Evolutionary conservation across 2,888 invertebrate species (phyloP).

Genomic region (Cheilosia grossa): DNA sequence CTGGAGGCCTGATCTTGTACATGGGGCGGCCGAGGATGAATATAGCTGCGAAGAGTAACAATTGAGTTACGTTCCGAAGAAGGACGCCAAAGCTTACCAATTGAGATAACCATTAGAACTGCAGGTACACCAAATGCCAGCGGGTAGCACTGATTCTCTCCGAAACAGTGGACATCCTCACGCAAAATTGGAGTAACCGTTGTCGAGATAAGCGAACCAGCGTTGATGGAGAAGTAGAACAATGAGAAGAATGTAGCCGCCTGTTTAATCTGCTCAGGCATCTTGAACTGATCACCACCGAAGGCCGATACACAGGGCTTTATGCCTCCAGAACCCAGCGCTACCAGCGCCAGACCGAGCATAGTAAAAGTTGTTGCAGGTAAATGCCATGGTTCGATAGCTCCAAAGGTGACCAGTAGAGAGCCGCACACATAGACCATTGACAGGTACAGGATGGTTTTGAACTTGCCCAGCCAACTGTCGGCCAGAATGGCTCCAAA

Average conservation of each 20-base stretch:
- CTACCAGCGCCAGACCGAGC: constrained; percentile 88
- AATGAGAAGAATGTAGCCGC: constrained; percentile 89
- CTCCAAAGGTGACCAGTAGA: constrained; percentile 86
- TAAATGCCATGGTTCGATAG: constrained; percentile 84
- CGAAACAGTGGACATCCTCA: constrained; percentile 87
- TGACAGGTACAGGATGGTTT: constrained; percentile 89
- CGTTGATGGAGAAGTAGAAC: constrained; percentile 88
- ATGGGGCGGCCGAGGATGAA: constrained; percentile 87
- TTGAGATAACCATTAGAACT: constrained; percentile 87
- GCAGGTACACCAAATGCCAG: constrained; percentile 92
- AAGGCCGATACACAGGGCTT: constrained; percentile 93
- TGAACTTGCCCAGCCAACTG: constrained; percentile 91
- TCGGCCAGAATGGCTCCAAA: constrained; percentile 92
- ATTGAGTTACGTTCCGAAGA: background rate
- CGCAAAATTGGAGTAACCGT: constrained; percentile 89
- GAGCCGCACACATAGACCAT: constrained; percentile 90
- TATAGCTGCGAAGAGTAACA: constrained; percentile 85
- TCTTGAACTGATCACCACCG: constrained; percentile 90
- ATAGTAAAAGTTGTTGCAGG: constrained; percentile 85
- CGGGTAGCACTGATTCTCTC: constrained; percentile 87
- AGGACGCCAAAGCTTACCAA: constrained; percentile 84
- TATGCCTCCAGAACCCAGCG: constrained; percentile 91
- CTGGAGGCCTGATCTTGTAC: constrained; percentile 87
- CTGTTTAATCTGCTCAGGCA: constrained; percentile 87
- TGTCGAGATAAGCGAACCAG: constrained; percentile 89